These are phyloP conservation scores for Uropsilus gracilis DNA, from an alignment of 2,113 vertebrate species.

Conservation along the genomic window DNA sequence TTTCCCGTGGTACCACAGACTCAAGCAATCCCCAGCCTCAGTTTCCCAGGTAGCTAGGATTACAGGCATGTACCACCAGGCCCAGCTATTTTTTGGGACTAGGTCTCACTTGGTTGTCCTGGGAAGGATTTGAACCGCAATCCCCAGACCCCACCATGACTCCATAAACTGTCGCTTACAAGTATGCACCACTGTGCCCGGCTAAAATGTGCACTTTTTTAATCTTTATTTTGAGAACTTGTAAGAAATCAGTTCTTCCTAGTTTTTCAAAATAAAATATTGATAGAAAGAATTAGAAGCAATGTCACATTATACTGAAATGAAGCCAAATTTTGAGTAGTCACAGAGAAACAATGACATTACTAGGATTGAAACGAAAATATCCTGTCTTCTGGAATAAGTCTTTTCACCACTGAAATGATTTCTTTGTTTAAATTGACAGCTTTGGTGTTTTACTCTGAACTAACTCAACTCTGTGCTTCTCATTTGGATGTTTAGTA, in stretches of 20 bases:
- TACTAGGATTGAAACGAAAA: neutral
- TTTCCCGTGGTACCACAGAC: too few relatives aligned
- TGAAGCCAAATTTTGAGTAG: neutral
- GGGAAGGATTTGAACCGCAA: too few relatives aligned
- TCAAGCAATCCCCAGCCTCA: too few relatives aligned
- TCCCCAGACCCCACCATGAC: too few relatives aligned
- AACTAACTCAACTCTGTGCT: neutral
- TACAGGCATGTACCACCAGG: too few relatives aligned
- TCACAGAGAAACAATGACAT: neutral
- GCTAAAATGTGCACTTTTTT: neutral
- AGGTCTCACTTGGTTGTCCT: too few relatives aligned
- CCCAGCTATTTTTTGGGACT: too few relatives aligned
- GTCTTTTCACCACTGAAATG: neutral
- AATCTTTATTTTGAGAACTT: neutral
- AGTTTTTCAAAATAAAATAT: neutral
- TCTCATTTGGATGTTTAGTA: neutral
- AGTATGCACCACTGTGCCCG: too few relatives aligned
- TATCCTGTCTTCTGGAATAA: neutral
- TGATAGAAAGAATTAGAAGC: slow-evolving; percentile 12
- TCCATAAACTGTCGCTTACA: too few relatives aligned
- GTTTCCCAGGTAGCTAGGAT: too few relatives aligned
- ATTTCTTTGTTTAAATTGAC: neutral
- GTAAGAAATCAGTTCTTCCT: slow-evolving; percentile 3
- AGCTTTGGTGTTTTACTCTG: neutral
- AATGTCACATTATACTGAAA: neutral